Evolutionary conservation across 2,113 vertebrate genomes (phyloP), one percentile per base, ranked within the genome.

Genomic region (Galeopterus variegatus): DNA sequence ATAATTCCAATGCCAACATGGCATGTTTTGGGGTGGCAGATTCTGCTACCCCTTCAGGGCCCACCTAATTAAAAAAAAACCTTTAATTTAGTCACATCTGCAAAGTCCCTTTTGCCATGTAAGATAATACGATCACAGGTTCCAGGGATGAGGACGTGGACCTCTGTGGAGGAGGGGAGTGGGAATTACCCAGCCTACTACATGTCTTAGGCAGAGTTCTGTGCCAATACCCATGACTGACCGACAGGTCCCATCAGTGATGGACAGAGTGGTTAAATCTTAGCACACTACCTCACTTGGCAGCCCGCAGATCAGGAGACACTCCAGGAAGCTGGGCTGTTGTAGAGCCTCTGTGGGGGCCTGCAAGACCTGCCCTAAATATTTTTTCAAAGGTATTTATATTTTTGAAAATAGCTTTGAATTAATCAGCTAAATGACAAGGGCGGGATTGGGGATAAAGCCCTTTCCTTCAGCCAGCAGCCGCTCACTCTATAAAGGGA

Each of bases 311-410:
- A 9, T 28, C 4, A n/a, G 64, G 50, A 69, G 45, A 14, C 0
- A 6, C 45, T 2, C 31, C 41, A 23, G 6, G 77, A 36, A 58
- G 6, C 13, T 4, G 14, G 26, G 18, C 4, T 12, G 13, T 21
- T 7, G 10, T 4, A 33, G n/a, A 64, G 3, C 3, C 5, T 77
- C 56, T 33, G 0, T 1, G 1, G 36, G 45, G 19, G 41, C 3
- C 89, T 21, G 2, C 54, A 65, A 70, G 58, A 24, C 11, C 33
- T 58, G 3, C 60, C 28, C 54, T 41, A 65, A 24, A 41, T 69
- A 33, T 58, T 28, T 83, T 73, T 56, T 88, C 19, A 28, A 7
- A 0, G 31, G 26, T 19, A 9, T 52, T 62, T n/a, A 11, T 62
- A 17, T 58, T 69, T 90, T 76, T 33, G 26, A 67, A 85, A 50